These are phyloP conservation scores for Tenthredo mesomela DNA, from an alignment of 2,888 invertebrate species.

Conservation along the genomic window DNA sequence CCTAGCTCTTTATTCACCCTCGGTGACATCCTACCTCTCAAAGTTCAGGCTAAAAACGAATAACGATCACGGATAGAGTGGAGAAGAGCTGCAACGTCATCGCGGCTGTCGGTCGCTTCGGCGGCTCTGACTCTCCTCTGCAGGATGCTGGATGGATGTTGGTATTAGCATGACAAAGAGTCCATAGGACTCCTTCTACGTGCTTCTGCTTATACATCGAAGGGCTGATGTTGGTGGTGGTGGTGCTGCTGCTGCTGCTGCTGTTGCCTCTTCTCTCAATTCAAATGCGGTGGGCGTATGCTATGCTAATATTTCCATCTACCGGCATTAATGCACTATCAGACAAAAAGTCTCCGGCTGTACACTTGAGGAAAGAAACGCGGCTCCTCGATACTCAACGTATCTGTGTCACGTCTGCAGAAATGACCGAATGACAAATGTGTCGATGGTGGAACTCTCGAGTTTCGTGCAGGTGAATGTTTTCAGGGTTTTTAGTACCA, in stretches of 20 bases:
- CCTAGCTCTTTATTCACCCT: neutral
- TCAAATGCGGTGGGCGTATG: conserved; percentile 78
- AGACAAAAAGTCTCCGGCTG: conserved; percentile 66
- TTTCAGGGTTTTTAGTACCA: conserved; percentile 40
- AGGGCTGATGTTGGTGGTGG: conserved; percentile 64
- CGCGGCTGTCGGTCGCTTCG: conserved; percentile 59
- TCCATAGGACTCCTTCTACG: conserved; percentile 76
- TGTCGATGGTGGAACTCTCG: neutral
- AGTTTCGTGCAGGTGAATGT: conserved; percentile 34
- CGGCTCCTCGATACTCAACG: neutral
- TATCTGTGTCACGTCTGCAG: neutral
- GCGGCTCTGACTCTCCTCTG: conserved; percentile 46
- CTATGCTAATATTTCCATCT: conserved; percentile 77
- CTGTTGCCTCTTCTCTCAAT: conserved; percentile 72
- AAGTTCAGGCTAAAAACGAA: neutral
- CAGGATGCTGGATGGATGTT: conserved; percentile 70
- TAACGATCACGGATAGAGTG: conserved; percentile 6
- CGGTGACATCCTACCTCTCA: conserved; percentile 30
- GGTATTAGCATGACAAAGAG: conserved; percentile 78
- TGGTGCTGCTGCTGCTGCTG: conserved; percentile 58
- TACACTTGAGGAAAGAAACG: neutral
- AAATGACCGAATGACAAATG: neutral
- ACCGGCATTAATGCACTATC: conserved; percentile 77
- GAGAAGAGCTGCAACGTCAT: conserved; percentile 53
- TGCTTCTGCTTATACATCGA: conserved; percentile 73